Evolutionary conservation across 2,888 invertebrate species (phyloP).

Genomic region (Aphelenchoides bicaudatus): DNA sequence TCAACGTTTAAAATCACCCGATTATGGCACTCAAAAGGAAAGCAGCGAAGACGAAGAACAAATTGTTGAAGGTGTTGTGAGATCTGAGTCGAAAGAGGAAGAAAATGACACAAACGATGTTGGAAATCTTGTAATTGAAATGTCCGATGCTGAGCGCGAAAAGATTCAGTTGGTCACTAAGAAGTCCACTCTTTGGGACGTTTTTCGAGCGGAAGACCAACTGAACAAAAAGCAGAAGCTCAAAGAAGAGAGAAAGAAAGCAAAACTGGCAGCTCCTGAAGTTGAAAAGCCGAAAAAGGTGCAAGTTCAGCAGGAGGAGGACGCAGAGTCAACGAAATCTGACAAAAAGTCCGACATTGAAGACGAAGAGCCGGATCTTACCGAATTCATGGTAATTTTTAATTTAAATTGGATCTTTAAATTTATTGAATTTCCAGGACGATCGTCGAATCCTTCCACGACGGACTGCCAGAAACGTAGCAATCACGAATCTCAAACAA

Average conservation of each 20-base stretch:
- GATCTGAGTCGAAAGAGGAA: constrained; percentile 43
- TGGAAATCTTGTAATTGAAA: constrained; percentile 20
- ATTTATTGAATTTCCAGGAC: constrained; percentile 29
- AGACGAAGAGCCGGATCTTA: constrained; percentile 14
- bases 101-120: constrained; percentile 19
- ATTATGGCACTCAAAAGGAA: constrained; percentile 30
- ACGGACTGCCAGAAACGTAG: constrained; percentile 44
- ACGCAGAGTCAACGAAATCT: constrained; percentile 19
- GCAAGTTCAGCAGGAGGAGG: constrained; percentile 20
- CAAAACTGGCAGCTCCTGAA: constrained; percentile 61
- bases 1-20: constrained; percentile 47
- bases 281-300: constrained; percentile 40
- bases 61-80: constrained; percentile 36
- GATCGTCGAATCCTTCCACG: constrained; percentile 50
- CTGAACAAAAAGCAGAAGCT: constrained; percentile 36
- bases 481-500: constrained; percentile 38
- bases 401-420: constrained; percentile 4
- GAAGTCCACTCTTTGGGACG: constrained; percentile 45
- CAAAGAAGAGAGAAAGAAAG: constrained; percentile 65
- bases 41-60: constrained; percentile 44
- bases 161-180: constrained; percentile 36
- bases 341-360: too few species aligned
- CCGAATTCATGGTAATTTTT: constrained; percentile 5
- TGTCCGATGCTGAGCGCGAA: constrained; percentile 26
- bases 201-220: constrained; percentile 30